phyloP scores from a whole-genome alignment of 2,113 vertebrate genomes.

The Vulpes ferrilata region DNA sequence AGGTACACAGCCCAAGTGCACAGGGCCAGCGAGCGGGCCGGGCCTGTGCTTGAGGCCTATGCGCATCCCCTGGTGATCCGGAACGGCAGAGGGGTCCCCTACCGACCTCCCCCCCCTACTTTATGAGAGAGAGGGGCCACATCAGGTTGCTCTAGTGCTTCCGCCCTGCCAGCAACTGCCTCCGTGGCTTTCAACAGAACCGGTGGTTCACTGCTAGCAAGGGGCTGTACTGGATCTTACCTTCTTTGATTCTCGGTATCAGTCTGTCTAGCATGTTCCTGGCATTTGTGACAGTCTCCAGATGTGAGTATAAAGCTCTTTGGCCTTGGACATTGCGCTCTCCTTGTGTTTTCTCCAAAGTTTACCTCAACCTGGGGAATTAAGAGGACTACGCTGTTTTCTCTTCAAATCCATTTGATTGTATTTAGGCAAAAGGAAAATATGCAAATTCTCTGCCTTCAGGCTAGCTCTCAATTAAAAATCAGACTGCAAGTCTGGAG shows the following conservation, averaged over 20 bases:
- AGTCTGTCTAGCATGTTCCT: neutral
- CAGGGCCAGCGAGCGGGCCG: rapidly evolving
- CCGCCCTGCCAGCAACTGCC: neutral
- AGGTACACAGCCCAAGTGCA: neutral
- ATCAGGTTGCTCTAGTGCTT: rapidly evolving
- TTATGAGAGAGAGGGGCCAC: neutral
- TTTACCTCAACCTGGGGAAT: constrained; percentile 8
- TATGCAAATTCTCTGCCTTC: constrained; percentile 8
- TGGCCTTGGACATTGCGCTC: neutral
- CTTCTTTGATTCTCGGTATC: neutral
- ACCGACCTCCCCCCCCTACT: too few relatives aligned
- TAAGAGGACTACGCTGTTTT: constrained; percentile 2
- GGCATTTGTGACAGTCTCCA: neutral
- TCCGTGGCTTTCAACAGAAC: neutral
- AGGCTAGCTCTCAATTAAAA: neutral
- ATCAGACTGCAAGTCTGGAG: constrained; percentile 1
- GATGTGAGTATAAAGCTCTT: neutral
- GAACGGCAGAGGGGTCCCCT: neutral
- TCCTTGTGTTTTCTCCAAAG: neutral
- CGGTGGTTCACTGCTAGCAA: neutral
- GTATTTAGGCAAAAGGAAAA: constrained; percentile 54
- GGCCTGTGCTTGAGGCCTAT: neutral
- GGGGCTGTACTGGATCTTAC: neutral
- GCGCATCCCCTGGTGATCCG: rapidly evolving
- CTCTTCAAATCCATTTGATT: neutral